phyloP scores from a whole-genome alignment of 30 jellyfish, hydroid and myxozoan species.

The Rhopilema esculentum region DNA sequence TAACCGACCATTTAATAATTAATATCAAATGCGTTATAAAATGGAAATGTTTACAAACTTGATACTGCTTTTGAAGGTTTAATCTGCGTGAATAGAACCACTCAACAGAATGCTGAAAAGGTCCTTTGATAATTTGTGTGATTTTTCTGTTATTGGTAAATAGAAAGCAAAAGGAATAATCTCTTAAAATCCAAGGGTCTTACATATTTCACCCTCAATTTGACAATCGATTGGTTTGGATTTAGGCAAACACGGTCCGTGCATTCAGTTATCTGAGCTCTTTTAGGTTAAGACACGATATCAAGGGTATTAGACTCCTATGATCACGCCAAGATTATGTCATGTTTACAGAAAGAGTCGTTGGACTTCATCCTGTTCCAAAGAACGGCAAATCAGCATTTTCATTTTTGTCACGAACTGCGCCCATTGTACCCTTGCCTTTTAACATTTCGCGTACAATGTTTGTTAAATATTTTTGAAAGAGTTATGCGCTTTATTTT shows the following conservation, averaged over 20 bases:
- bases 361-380: too few relatives aligned
- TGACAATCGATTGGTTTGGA: neutral
- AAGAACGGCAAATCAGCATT: too few relatives aligned
- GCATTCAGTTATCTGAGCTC: neutral
- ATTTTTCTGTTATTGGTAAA: neutral
- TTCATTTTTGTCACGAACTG: too few relatives aligned
- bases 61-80: neutral
- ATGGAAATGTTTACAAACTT: neutral
- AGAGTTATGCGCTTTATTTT: too few relatives aligned
- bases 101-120: neutral
- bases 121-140: neutral
- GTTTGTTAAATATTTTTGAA: too few relatives aligned
- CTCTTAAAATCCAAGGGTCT: neutral
- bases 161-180: neutral
- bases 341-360: neutral
- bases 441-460: too few relatives aligned
- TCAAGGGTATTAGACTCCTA: neutral
- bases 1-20: neutral
- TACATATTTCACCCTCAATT: neutral
- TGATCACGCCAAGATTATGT: neutral
- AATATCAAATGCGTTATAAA: neutral
- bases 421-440: too few relatives aligned
- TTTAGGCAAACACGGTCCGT: neutral
- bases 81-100: neutral
- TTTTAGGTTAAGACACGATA: neutral